Conservation (phyloP, 53 echinoderm and acorn worm genomes). For the Mesocentrotus franciscanus region DNA sequence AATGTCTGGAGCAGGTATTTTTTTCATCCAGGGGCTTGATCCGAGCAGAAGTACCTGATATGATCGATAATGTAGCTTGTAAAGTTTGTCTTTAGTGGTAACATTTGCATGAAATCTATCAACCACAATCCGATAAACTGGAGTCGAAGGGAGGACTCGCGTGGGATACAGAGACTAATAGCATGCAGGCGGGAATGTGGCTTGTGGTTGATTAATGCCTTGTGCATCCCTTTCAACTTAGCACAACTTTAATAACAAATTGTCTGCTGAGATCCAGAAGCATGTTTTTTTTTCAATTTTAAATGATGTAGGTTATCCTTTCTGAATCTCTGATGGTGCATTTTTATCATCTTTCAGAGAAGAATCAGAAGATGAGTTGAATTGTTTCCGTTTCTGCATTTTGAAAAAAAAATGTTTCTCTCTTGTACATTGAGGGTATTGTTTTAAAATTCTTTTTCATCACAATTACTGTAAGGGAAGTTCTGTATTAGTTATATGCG, state of each 20-base stretch:
- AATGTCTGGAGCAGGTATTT: background rate
- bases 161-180: background rate
- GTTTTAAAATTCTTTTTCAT: background rate
- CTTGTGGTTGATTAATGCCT: background rate
- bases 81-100: constrained; percentile 26
- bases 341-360: no score
- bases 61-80: constrained; percentile 12
- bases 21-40: background rate
- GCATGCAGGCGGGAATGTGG: background rate
- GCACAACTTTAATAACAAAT: no score
- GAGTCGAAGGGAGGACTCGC: background rate
- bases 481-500: background rate
- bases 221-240: background rate
- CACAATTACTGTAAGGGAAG: background rate
- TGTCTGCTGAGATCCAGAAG: no score
- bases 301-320: no score
- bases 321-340: no score
- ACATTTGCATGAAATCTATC: constrained; percentile 37
- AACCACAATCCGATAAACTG: constrained; percentile 1
- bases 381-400: no score
- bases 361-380: no score
- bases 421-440: no score
- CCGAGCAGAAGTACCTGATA: background rate
- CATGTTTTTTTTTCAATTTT: no score
- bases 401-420: no score